Percentiles rank a stretch among this genome's conserved stretches.
These are phyloP conservation scores for Gila orcuttii DNA, from an alignment of 2,113 vertebrate genomes.

Conservation along the genomic window DNA sequence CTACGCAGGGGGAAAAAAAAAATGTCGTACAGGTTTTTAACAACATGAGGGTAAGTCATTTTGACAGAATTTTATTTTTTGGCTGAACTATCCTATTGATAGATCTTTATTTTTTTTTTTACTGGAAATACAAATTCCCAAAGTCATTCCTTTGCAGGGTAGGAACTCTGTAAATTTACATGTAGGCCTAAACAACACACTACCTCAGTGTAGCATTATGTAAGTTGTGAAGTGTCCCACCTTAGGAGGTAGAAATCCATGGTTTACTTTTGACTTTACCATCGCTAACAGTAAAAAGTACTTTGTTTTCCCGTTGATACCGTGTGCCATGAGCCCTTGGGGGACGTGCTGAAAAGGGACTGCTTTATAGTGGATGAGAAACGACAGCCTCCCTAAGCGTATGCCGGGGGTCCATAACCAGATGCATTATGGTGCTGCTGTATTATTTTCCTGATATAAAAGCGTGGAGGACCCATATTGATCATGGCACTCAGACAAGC, in stretches of 20 bases:
- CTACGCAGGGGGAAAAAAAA: no score
- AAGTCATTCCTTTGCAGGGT: background rate
- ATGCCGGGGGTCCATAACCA: constrained; percentile 33
- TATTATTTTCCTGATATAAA: constrained; percentile 56
- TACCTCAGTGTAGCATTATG: background rate
- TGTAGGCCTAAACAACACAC: background rate
- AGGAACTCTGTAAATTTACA: background rate
- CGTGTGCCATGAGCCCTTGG: background rate
- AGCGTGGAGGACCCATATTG: constrained; percentile 42
- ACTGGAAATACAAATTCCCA: background rate
- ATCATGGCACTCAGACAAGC: constrained; percentile 43
- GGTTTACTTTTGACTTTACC: constrained; percentile 6
- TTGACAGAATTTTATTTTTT: no score
- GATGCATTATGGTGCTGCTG: constrained; percentile 26
- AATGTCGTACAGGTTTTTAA: no score
- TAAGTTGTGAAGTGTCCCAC: background rate
- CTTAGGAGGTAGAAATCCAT: background rate
- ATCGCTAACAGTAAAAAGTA: constrained; percentile 22
- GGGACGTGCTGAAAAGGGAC: constrained; percentile 21
- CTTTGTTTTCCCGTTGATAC: constrained; percentile 24
- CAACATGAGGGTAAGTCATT: no score
- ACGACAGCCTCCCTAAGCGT: constrained; percentile 42
- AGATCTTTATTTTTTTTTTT: no score
- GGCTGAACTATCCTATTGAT: no score
- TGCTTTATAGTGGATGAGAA: constrained; percentile 38